These are phyloP conservation scores for Orchesella cincta DNA, from an alignment of 1,140 invertebrate genomes.

Conservation along the genomic window DNA sequence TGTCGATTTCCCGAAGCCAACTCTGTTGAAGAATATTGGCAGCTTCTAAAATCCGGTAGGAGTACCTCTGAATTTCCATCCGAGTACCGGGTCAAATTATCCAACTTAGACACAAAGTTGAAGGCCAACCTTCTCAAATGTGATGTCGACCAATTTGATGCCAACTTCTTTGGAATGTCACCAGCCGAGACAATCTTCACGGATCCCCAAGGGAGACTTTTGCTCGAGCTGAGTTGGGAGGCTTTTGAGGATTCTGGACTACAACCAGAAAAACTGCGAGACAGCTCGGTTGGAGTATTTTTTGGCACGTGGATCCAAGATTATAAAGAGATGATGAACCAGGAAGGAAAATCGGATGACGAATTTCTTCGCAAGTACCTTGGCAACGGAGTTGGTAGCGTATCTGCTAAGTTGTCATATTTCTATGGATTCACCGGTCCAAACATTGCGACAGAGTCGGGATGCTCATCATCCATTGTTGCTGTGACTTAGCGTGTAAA, in stretches of 20 bases:
- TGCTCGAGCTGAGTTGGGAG: conserved; percentile 66
- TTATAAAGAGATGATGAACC: not conserved
- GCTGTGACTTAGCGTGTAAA: conserved; percentile 5
- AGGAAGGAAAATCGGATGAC: not conserved
- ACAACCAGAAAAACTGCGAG: conserved; percentile 18
- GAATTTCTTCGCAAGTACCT: not conserved
- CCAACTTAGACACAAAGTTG: not conserved
- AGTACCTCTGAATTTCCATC: not conserved
- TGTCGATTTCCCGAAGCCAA: not conserved
- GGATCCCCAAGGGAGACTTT: conserved; percentile 66
- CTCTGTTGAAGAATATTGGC: not conserved
- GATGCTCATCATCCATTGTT: conserved; percentile 6
- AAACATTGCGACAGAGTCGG: not conserved
- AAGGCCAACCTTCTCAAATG: conserved; percentile 34
- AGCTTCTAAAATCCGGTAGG: not conserved
- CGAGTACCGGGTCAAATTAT: not conserved
- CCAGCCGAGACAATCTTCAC: conserved; percentile 62
- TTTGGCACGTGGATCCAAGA: conserved; percentile 28
- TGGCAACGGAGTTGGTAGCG: not conserved
- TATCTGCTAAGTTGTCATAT: not conserved
- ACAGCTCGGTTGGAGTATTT: conserved; percentile 30
- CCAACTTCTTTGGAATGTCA: conserved; percentile 61
- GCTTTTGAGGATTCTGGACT: conserved; percentile 60
- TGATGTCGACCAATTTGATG: conserved; percentile 57
- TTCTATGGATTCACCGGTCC: not conserved